These are phyloP conservation scores for Drosophila mimica DNA, from an alignment of 2,888 invertebrate genomes.

Conservation along the genomic window DNA sequence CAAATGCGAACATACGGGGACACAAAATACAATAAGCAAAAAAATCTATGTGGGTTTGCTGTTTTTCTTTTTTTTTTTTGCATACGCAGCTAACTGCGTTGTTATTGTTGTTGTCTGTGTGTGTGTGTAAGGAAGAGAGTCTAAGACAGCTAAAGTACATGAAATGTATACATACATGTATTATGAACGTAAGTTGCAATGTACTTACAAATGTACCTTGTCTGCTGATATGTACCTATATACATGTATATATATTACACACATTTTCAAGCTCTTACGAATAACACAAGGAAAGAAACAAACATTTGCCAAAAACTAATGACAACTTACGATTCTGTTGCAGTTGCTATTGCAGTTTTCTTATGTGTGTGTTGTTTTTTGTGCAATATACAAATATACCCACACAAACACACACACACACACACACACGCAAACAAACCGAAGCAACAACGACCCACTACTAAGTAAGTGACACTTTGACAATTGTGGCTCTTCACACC, in stretches of 20 bases:
- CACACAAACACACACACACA: slow-evolving; percentile 16
- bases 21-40: slow-evolving; percentile 24
- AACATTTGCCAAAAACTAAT: slow-evolving; percentile 28
- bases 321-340: slow-evolving; percentile 55
- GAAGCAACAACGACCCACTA: slow-evolving; percentile 29
- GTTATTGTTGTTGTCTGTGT: not conserved
- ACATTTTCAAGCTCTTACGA: slow-evolving; percentile 1
- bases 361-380: slow-evolving; percentile 45
- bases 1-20: slow-evolving; percentile 4
- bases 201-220: slow-evolving; percentile 18
- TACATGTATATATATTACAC: slow-evolving; percentile 14
- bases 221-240: slow-evolving; percentile 7
- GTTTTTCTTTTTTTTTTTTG: slow-evolving; percentile 27
- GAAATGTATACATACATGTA: slow-evolving; percentile 5
- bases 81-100: slow-evolving; percentile 45
- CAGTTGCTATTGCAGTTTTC: slow-evolving; percentile 45
- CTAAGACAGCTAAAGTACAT: slow-evolving; percentile 23
- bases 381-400: slow-evolving; percentile 22
- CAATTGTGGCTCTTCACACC: slow-evolving; percentile 37
- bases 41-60: slow-evolving; percentile 26
- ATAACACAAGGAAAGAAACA: slow-evolving; percentile 14
- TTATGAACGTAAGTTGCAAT: slow-evolving; percentile 13
- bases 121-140: slow-evolving; percentile 11
- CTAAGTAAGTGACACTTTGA: slow-evolving; percentile 36
- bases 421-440: slow-evolving; percentile 27